Base-by-base conservation (phyloP, 2,797 vertebrate genomes). In the Gallinago nigripennis region DNA sequence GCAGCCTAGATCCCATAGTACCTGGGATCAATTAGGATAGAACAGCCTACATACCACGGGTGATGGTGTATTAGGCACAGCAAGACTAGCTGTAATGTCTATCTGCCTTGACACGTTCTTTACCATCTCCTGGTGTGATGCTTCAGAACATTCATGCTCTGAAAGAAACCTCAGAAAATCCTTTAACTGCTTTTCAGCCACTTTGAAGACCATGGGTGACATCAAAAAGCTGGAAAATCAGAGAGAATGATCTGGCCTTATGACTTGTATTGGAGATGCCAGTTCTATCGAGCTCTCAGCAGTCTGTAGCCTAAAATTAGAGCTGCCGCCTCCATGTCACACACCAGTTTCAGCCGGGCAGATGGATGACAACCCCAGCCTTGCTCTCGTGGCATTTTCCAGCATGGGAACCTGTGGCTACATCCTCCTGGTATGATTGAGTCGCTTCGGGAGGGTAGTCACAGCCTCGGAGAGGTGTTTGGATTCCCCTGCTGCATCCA, bases 381-480 rank as follows among this genome's bases (percentile, higher is more conserved):
- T 58, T 50, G 33, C 71, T 53, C 27, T 48, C 1, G 0, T 0
- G 5, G 27, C 24, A 4, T 39, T 66, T 41, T 70, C 61, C 73
- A 50, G 35, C 12, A 16, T 3, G 31, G n/a, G 11, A 4, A 60
- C 35, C 33, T 15, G 25, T 87, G 39, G 9, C 20, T 14, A 5
- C 4, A 1, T 69, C n/a, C 37, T 61, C 30, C 25, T 24, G 72
- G 58, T 45, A 23, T 10, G 39, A 58, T 86, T 13, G 27, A n/a
- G 8, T n/a, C 69, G 43, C 54, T 46, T 24, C 0, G 0, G 37
- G 57, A 81, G 65, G 5, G n/a, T 6, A 31, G 2, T 2, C 5
- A 31, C 23, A 81, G 11, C 50, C 77, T 48, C 8, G 19, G 31
- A 53, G 75, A 35, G 57, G 7, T 12, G 48, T 3, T 68, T 3